Conservation (phyloP, 2,888 invertebrate genomes). For the Dinocampus coccinellae region DNA sequence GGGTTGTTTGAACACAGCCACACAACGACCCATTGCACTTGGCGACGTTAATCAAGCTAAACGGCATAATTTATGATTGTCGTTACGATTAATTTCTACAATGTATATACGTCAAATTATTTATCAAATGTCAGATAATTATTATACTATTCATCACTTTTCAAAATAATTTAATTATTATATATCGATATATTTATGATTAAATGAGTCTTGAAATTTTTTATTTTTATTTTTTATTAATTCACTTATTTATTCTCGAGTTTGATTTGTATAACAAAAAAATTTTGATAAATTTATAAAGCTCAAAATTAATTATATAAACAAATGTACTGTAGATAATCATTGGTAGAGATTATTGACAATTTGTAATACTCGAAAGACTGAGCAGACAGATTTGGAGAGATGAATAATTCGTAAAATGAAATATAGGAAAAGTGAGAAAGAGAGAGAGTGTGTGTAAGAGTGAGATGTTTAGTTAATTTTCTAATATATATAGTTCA, state of each 20-base stretch:
- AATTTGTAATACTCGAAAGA: too few species aligned
- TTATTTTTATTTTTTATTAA: too few species aligned
- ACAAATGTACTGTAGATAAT: constrained; percentile 48
- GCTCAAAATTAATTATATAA: constrained; percentile 36
- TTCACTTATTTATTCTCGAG: too few species aligned
- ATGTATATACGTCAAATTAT: constrained; percentile 51
- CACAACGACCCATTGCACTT: constrained; percentile 55
- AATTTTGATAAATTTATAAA: too few species aligned
- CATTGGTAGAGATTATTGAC: constrained; percentile 41
- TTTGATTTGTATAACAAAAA: too few species aligned
- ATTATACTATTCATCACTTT: constrained; percentile 49
- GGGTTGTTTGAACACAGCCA: constrained; percentile 34
- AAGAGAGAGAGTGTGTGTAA: neutral
- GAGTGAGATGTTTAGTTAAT: constrained; percentile 49
- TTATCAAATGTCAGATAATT: constrained; percentile 57
- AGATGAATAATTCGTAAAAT: constrained; percentile 4
- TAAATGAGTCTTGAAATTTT: too few species aligned
- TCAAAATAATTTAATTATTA: too few species aligned
- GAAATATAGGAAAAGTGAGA: constrained; percentile 19
- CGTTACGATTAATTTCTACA: constrained; percentile 47
- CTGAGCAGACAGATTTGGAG: too few species aligned
- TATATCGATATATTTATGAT: too few species aligned
- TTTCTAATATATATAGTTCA: constrained; percentile 48
- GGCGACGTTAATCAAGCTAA: constrained; percentile 60
- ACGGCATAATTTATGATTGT: constrained; percentile 54